A percentile compares a stretch with the other conserved stretches of the same genome.
Conservation (phyloP, 2,888 invertebrate genomes). For the Balanococcus diminutus region DNA sequence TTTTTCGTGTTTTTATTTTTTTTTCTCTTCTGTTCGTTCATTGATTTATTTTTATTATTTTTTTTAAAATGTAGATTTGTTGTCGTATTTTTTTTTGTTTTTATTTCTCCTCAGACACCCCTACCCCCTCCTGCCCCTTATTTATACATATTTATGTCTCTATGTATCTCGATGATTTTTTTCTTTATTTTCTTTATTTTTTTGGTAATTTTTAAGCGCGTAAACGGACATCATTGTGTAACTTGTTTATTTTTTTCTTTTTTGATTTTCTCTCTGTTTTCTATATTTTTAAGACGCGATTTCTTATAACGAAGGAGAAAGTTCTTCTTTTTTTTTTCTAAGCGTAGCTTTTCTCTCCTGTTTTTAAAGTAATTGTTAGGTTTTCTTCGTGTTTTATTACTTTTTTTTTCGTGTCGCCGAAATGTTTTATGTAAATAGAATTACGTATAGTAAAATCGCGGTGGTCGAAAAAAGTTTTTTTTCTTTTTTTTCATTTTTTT, state of each 20-base stretch:
- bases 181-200: not conserved
- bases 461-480: not conserved
- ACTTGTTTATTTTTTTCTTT: not conserved
- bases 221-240: conserved; percentile 2
- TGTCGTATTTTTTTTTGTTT: conserved; percentile 10
- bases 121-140: not conserved
- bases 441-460: not conserved
- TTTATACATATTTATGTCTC: not conserved
- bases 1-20: not conserved
- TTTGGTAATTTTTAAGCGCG: not conserved
- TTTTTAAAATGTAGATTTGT: not conserved
- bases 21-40: too few species aligned
- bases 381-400: conserved; percentile 4
- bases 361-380: conserved; percentile 24
- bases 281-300: not conserved
- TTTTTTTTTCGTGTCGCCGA: not conserved
- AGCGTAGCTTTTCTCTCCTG: not conserved
- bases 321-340: not conserved
- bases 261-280: conserved; percentile 3
- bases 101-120: too few species aligned
- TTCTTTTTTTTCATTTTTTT: not conserved
- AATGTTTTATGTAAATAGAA: not conserved
- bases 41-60: not conserved
- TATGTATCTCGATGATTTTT: not conserved
- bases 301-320: not conserved